phyloP scores from a whole-genome alignment of 2,113 vertebrate species.

The Charina bottae region DNA sequence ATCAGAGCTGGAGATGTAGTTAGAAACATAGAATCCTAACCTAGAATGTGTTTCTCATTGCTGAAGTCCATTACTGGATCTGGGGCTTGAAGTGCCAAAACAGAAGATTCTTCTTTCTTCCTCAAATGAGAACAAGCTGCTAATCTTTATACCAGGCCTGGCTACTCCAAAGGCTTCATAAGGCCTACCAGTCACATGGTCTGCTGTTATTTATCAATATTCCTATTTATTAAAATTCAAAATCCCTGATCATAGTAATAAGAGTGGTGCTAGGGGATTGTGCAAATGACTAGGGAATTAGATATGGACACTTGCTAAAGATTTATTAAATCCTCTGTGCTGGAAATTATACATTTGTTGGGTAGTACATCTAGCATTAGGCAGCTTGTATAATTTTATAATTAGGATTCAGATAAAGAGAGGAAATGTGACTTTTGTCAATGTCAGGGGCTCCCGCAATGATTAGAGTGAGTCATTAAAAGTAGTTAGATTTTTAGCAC shows the following conservation, averaged over 20 bases:
- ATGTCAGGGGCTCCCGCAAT: neutral
- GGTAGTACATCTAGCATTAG: neutral
- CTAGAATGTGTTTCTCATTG: neutral
- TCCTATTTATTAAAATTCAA: neutral
- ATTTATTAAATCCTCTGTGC: neutral
- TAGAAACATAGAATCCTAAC: neutral
- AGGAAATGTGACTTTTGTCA: neutral
- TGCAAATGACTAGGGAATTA: neutral
- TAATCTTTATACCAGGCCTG: neutral
- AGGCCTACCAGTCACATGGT: neutral
- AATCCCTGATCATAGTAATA: neutral
- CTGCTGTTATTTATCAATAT: neutral
- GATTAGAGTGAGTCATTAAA: slow-evolving; percentile 30
- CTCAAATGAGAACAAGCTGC: neutral
- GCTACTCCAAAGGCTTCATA: neutral
- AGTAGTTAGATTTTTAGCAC: slow-evolving; percentile 19
- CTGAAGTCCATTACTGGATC: neutral
- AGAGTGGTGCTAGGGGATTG: neutral
- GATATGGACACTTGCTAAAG: neutral
- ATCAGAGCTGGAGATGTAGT: neutral
- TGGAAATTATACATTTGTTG: neutral
- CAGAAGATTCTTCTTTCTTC: neutral
- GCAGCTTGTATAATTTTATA: neutral
- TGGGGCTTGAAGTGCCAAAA: neutral
- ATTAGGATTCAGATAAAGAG: neutral